Conservation (phyloP, 1,140 invertebrate genomes). For the Drosophila sp. region DNA sequence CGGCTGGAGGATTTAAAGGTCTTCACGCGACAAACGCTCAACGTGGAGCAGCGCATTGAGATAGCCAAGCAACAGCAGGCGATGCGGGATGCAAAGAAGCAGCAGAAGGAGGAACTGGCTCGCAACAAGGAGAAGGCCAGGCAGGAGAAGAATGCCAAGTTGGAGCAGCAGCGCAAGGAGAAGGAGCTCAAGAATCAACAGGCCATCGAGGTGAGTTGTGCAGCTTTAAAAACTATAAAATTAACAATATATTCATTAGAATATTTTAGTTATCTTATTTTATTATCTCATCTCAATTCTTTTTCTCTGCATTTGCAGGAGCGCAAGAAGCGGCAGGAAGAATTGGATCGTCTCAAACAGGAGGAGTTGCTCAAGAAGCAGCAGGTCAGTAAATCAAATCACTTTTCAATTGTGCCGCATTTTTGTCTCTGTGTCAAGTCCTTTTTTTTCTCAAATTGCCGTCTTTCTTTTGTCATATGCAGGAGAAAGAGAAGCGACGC, state of each 20-base stretch:
- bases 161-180: conserved; percentile 91
- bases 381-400: conserved; percentile 87
- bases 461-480: conserved; percentile 85
- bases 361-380: conserved; percentile 93
- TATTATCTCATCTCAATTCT: conserved; percentile 28
- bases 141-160: conserved; percentile 90
- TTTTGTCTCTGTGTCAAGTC: conserved; percentile 17
- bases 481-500: conserved; percentile 93
- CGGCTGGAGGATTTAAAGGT: conserved; percentile 83
- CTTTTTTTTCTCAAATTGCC: conserved; percentile 16
- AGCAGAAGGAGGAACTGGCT: conserved; percentile 86
- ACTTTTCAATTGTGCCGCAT: background rate
- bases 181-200: conserved; percentile 91
- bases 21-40: conserved; percentile 86
- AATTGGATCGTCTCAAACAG: conserved; percentile 92
- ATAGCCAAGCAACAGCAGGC: conserved; percentile 88
- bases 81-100: conserved; percentile 86
- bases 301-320: conserved; percentile 86
- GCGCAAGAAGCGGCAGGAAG: conserved; percentile 93
- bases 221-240: too few species aligned
- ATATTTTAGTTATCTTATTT: too few species aligned
- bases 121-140: conserved; percentile 85
- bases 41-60: conserved; percentile 88
- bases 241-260: too few species aligned
- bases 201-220: conserved; percentile 87